Evolutionary conservation across 2,113 vertebrate species (phyloP).

Genomic region (Phrynocephalus versicolor): DNA sequence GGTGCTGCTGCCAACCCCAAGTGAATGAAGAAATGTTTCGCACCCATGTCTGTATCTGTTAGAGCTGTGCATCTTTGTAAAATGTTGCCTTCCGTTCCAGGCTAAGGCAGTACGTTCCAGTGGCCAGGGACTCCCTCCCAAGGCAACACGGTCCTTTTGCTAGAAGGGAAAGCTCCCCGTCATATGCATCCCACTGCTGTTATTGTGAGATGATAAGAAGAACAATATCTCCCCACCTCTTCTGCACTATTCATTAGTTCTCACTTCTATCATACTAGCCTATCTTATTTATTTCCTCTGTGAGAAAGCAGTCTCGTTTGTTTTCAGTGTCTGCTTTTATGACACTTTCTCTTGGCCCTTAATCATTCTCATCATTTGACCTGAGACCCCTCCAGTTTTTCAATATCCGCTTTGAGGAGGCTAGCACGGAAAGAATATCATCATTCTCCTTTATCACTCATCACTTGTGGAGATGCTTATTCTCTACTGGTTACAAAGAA

Average conservation of each 20-base stretch:
- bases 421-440: background rate
- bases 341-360: slow-evolving; percentile 12
- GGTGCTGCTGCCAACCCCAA: background rate
- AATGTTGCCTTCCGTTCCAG: background rate
- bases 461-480: background rate
- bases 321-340: slow-evolving; percentile 19
- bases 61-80: background rate
- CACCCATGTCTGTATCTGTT: background rate
- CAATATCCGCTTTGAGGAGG: slow-evolving; percentile 30
- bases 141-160: background rate
- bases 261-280: slow-evolving; percentile 16
- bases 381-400: slow-evolving; percentile 18
- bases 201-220: slow-evolving; percentile 2
- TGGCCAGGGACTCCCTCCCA: background rate
- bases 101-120: background rate
- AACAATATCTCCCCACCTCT: slow-evolving; percentile 2
- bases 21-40: background rate
- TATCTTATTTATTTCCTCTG: slow-evolving; percentile 38
- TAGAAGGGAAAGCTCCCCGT: background rate
- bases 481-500: background rate
- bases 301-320: slow-evolving; percentile 22
- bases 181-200: background rate
- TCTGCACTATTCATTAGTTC: slow-evolving; percentile 29
- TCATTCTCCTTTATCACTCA: background rate
- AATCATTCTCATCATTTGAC: slow-evolving; percentile 30